Evolutionary conservation across 2,113 vertebrate species (phyloP).

Genomic region (Ptychochromis oligacanthus): DNA sequence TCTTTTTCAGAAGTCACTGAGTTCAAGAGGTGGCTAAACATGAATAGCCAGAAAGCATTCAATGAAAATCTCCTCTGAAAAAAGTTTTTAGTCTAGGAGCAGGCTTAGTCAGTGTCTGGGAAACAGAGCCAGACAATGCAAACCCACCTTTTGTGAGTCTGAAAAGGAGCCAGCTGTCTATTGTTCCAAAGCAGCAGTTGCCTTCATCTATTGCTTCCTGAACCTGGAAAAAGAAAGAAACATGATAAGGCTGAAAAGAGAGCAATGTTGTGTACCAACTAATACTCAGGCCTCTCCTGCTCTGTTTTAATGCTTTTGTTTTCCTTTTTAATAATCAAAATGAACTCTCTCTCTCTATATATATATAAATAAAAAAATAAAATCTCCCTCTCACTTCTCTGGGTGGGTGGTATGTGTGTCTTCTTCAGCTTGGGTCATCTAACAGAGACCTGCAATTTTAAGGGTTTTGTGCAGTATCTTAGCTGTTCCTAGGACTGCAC

Average conservation of each 20-base stretch:
- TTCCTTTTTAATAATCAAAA: not conserved
- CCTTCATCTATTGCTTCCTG: constrained; percentile 82
- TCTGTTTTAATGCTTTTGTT: not conserved
- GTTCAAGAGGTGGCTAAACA: not conserved
- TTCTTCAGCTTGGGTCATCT: too few species aligned
- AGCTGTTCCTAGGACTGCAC: not conserved
- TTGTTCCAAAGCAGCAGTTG: constrained; percentile 93
- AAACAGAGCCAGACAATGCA: not conserved
- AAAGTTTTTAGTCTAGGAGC: not conserved
- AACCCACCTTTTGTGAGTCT: constrained; percentile 90
- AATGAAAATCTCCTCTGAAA: not conserved
- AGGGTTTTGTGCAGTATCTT: too few species aligned
- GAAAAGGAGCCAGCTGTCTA: constrained; percentile 94
- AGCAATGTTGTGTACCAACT: not conserved
- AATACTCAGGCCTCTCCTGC: not conserved
- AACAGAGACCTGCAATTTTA: too few species aligned
- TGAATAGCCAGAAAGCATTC: not conserved
- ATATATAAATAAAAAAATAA: too few species aligned
- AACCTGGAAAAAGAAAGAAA: constrained; percentile 76
- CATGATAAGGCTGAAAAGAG: not conserved
- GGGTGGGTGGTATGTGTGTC: too few species aligned
- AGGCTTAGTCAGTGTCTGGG: not conserved
- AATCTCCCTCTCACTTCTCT: too few species aligned
- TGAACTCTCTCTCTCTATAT: too few species aligned
- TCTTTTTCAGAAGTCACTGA: not conserved